Conservation (phyloP, 2,888 invertebrate genomes). For the Selenia dentaria region DNA sequence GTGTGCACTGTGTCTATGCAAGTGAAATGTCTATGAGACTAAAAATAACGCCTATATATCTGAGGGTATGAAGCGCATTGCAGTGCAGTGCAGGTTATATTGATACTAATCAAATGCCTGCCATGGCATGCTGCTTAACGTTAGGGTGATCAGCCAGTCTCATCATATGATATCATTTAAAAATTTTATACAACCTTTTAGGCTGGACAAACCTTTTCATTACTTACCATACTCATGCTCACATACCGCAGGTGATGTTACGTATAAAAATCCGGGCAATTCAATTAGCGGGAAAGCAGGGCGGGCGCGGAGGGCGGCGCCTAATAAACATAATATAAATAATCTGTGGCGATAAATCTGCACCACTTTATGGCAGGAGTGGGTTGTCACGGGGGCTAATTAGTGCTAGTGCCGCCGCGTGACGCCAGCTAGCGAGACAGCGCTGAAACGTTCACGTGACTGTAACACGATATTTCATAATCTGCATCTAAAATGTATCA, state of each 20-base stretch:
- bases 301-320: conserved; percentile 68
- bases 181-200: no score
- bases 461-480: not conserved
- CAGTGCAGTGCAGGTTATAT: no score
- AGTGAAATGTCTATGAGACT: no score
- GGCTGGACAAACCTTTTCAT: no score
- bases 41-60: no score
- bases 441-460: conserved; percentile 34
- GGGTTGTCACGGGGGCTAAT: conserved; percentile 83
- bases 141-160: no score
- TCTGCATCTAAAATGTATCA: no score
- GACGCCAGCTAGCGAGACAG: conserved; percentile 35
- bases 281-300: conserved; percentile 81
- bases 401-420: conserved; percentile 74
- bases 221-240: not conserved
- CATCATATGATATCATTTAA: no score
- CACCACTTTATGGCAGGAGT: conserved; percentile 82
- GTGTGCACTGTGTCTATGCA: no score
- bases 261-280: conserved; percentile 79
- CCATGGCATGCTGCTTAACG: no score
- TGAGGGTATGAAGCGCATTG: no score
- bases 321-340: conserved; percentile 85
- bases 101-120: no score
- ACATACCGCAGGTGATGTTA: conserved; percentile 59
- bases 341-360: conserved; percentile 83